A percentile compares a stretch with the other conserved stretches of the same genome.
phyloP scores from a whole-genome alignment of 2,888 invertebrate genomes.

The Conomelus anceps region DNA sequence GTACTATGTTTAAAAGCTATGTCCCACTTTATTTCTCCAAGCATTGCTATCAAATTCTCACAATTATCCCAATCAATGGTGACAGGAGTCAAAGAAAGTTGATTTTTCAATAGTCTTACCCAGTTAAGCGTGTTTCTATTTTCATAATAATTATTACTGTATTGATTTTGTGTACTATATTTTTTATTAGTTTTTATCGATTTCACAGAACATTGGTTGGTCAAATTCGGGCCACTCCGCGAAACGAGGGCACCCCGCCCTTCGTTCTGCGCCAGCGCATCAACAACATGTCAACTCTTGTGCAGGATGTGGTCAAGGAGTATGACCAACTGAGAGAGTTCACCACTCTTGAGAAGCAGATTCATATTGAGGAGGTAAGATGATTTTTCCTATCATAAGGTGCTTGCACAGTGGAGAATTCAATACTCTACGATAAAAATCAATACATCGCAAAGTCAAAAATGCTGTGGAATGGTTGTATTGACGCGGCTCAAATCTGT shows the following conservation, averaged over 20 bases:
- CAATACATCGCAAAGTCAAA: too few relatives aligned
- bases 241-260: slow-evolving; percentile 43
- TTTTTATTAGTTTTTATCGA: not conserved
- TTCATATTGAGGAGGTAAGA: slow-evolving; percentile 45
- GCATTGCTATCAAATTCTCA: too few relatives aligned
- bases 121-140: too few relatives aligned
- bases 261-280: slow-evolving; percentile 46
- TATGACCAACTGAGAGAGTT: slow-evolving; percentile 51
- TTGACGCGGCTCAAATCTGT: too few relatives aligned
- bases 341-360: slow-evolving; percentile 54
- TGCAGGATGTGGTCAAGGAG: slow-evolving; percentile 45
- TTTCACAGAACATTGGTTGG: slow-evolving; percentile 7
- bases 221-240: slow-evolving; percentile 35
- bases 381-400: not conserved
- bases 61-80: too few relatives aligned
- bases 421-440: too few relatives aligned
- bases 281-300: slow-evolving; percentile 29
- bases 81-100: too few relatives aligned
- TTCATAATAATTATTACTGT: not conserved
- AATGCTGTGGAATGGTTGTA: too few relatives aligned
- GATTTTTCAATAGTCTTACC: too few relatives aligned
- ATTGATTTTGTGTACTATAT: not conserved
- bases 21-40: too few relatives aligned
- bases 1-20: too few relatives aligned
- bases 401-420: too few relatives aligned